Evolutionary conservation across 2,797 vertebrate species (phyloP).

Genomic region (Anguilla megastoma): DNA sequence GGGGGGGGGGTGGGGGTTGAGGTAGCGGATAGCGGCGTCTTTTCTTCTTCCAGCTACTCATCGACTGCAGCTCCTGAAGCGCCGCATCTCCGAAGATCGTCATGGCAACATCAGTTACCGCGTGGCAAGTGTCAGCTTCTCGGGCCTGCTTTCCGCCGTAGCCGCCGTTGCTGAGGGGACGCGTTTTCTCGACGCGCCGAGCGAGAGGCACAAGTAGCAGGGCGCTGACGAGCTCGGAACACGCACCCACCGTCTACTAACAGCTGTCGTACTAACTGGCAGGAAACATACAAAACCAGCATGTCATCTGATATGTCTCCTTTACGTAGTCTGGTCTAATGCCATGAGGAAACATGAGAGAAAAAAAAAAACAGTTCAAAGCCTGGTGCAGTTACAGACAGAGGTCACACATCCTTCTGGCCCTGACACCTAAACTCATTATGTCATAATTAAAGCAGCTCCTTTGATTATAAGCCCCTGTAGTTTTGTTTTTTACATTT

Average conservation of each 20-base stretch:
- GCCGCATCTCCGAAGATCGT: slow-evolving; percentile 46
- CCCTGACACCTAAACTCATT: not conserved
- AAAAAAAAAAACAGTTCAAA: not conserved
- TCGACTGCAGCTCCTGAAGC: slow-evolving; percentile 45
- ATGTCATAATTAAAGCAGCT: not conserved
- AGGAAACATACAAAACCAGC: not conserved
- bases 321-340: not conserved
- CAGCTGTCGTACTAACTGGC: not conserved
- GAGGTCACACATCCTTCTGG: not conserved
- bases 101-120: slow-evolving; percentile 54
- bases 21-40: not conserved
- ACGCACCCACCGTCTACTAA: not conserved
- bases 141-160: slow-evolving; percentile 33
- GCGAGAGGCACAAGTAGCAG: not conserved
- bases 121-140: slow-evolving; percentile 41
- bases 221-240: not conserved
- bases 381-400: not conserved
- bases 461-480: not conserved
- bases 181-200: not conserved
- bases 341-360: not conserved
- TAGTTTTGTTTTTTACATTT: not conserved
- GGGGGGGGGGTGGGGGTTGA: not conserved
- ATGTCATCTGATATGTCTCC: not conserved
- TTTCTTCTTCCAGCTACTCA: slow-evolving; percentile 23
- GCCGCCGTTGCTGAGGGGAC: slow-evolving; percentile 31